These are phyloP conservation scores for Columba janthina DNA, from an alignment of 2,113 vertebrate genomes.

Conservation along the genomic window DNA sequence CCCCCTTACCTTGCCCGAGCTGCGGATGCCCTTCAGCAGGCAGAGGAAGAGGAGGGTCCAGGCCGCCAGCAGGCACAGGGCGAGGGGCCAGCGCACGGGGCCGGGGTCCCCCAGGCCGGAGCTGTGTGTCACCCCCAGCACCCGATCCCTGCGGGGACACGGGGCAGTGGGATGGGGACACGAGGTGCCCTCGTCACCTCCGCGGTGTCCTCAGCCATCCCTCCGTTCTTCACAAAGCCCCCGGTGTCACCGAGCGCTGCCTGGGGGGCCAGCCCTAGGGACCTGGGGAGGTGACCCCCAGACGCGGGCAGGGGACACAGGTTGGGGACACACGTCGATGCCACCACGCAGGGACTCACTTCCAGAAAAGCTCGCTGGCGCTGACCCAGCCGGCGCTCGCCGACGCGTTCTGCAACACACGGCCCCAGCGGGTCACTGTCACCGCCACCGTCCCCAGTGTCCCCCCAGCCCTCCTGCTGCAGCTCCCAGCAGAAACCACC, in stretches of 20 bases:
- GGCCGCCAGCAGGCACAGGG: slow-evolving; percentile 87
- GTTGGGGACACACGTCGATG: neutral
- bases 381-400: slow-evolving; percentile 33
- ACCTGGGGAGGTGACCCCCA: neutral
- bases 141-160: slow-evolving; percentile 76
- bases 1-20: slow-evolving; percentile 86
- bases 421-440: rapidly evolving
- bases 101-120: slow-evolving; percentile 85
- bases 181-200: rapidly evolving
- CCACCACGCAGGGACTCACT: slow-evolving; percentile 65
- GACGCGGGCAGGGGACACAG: rapidly evolving
- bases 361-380: slow-evolving; percentile 84
- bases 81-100: slow-evolving; percentile 84
- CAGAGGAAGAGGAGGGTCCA: slow-evolving; percentile 92
- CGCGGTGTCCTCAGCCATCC: neutral
- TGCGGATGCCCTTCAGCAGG: slow-evolving; percentile 88
- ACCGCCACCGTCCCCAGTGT: rapidly evolving
- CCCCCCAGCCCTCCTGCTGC: neutral
- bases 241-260: rapidly evolving
- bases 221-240: neutral
- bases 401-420: neutral
- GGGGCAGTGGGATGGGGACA: rapidly evolving
- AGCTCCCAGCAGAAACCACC: neutral
- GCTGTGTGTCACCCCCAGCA: slow-evolving; percentile 83
- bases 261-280: rapidly evolving